These are phyloP conservation scores for Napeogenes sylphis DNA, from an alignment of 2,888 invertebrate species.

Conservation along the genomic window DNA sequence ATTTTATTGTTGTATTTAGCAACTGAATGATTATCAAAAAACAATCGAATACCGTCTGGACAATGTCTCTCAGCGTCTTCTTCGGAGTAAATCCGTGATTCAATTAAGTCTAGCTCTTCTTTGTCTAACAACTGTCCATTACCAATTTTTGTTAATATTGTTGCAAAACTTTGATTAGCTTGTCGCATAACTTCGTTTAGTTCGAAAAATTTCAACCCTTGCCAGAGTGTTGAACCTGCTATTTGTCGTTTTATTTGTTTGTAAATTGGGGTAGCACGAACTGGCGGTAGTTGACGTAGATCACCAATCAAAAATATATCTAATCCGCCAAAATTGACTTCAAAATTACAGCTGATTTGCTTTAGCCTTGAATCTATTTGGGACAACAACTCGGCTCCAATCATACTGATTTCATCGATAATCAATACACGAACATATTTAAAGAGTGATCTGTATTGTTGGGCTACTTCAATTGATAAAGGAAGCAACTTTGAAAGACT, in stretches of 20 bases:
- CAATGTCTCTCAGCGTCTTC: no score
- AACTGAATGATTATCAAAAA: no score
- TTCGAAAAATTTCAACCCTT: conserved; percentile 28
- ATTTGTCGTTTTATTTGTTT: conserved; percentile 11
- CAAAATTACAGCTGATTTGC: conserved; percentile 42
- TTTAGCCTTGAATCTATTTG: conserved; percentile 42
- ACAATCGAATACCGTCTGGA: no score
- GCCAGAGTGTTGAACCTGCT: conserved; percentile 23
- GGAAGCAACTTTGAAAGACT: conserved; percentile 24
- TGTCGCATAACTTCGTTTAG: conserved; percentile 27
- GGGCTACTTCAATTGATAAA: conserved; percentile 18
- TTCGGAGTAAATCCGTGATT: no score
- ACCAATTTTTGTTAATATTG: conserved; percentile 29
- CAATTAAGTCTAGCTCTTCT: conserved; percentile 13
- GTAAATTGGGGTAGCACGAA: conserved; percentile 38
- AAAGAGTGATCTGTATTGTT: conserved; percentile 34
- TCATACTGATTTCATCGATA: conserved; percentile 50
- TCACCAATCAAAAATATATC: conserved; percentile 34
- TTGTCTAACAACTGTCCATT: conserved; percentile 24
- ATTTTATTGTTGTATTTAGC: no score
- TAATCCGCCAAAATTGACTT: conserved; percentile 29
- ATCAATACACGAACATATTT: conserved; percentile 40
- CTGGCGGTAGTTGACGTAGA: conserved; percentile 37
- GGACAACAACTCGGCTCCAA: conserved; percentile 36
- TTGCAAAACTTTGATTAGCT: conserved; percentile 25